phyloP scores from a whole-genome alignment of 2,888 invertebrate species.

The Imbricaverruca yamaguchii region DNA sequence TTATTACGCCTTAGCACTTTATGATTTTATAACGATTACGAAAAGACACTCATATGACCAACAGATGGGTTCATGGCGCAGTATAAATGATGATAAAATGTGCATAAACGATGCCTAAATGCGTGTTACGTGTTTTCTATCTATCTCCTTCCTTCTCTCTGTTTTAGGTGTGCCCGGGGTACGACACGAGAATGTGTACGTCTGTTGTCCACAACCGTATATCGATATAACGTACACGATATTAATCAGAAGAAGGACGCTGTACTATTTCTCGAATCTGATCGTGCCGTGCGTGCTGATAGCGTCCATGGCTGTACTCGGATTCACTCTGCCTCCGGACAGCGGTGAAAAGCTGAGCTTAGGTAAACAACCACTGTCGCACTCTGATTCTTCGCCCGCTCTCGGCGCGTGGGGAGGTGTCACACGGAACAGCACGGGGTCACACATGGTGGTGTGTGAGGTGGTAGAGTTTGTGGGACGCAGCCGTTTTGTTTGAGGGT shows the following conservation, averaged over 20 bases:
- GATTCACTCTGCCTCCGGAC: conserved; percentile 52
- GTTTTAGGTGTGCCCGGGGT: conserved; percentile 80
- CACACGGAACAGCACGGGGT: too few relatives aligned
- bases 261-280: conserved; percentile 54
- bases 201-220: conserved; percentile 89
- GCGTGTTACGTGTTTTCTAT: background rate
- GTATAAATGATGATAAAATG: background rate
- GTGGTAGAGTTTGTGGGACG: too few relatives aligned
- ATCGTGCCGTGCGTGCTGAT: conserved; percentile 53
- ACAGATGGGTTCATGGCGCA: background rate
- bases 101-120: background rate
- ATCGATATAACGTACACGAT: conserved; percentile 50
- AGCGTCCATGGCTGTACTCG: conserved; percentile 50
- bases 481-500: too few relatives aligned
- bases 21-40: too few relatives aligned
- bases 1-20: too few relatives aligned
- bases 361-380: conserved; percentile 40
- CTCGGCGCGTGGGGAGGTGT: too few relatives aligned
- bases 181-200: conserved; percentile 87
- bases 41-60: background rate
- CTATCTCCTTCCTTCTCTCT: conserved; percentile 21
- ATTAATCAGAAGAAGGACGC: conserved; percentile 47
- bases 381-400: too few relatives aligned
- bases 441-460: too few relatives aligned
- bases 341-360: conserved; percentile 56